Percentiles rank a stretch among this genome's conserved stretches.
These are phyloP conservation scores for Dorcus hopei DNA, from an alignment of 2,888 invertebrate genomes.

Conservation along the genomic window DNA sequence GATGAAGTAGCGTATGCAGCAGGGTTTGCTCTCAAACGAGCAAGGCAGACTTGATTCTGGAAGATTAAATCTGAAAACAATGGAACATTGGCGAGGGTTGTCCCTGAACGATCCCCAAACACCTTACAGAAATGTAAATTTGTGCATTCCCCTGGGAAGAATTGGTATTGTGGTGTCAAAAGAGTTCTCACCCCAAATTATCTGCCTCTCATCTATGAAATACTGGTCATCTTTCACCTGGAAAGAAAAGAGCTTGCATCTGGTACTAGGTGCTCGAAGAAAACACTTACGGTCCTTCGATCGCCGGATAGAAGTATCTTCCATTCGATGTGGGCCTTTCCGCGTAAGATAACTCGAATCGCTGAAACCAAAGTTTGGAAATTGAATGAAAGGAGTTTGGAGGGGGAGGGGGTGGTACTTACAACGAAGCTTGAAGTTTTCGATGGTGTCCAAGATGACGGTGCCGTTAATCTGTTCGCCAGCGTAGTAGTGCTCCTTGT, in stretches of 20 bases:
- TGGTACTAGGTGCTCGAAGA: background rate
- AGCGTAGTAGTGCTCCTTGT: constrained; percentile 73
- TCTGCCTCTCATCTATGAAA: constrained; percentile 68
- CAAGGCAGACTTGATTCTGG: constrained; percentile 72
- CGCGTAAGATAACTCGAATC: constrained; percentile 66
- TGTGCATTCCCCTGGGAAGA: constrained; percentile 67
- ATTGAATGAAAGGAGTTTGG: too few relatives aligned
- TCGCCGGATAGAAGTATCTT: constrained; percentile 73
- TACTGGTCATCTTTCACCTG: constrained; percentile 69
- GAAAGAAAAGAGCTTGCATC: constrained; percentile 10
- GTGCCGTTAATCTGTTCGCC: constrained; percentile 67
- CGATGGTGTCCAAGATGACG: constrained; percentile 66
- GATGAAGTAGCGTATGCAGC: constrained; percentile 70
- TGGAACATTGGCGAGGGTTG: background rate
- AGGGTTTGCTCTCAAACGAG: constrained; percentile 72
- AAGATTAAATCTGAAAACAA: constrained; percentile 56
- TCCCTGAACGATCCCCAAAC: background rate
- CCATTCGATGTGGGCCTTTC: constrained; percentile 75
- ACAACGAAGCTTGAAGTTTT: constrained; percentile 75
- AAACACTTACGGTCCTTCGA: constrained; percentile 57
- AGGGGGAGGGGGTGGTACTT: constrained; percentile 34
- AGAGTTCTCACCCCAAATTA: constrained; percentile 72
- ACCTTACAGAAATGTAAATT: constrained; percentile 57
- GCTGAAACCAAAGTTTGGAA: constrained; percentile 41
- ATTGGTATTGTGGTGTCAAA: constrained; percentile 62